Evolutionary conservation across 2,113 vertebrate genomes (phyloP).

Genomic region (Ciconia stormi): DNA sequence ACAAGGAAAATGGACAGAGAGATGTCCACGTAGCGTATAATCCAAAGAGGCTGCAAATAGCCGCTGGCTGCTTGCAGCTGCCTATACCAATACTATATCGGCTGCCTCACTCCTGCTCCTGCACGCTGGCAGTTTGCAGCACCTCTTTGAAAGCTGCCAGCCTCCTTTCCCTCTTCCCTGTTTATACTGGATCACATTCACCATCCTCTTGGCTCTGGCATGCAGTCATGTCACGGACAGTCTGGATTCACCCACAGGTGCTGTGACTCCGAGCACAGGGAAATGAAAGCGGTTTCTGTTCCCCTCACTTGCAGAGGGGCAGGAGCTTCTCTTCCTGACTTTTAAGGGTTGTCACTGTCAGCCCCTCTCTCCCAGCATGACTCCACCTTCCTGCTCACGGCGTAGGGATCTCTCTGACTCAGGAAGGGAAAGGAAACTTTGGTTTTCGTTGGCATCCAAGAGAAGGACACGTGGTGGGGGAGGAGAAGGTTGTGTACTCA

Average conservation of each 20-base stretch:
- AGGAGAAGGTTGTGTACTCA: not conserved
- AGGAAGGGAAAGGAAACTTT: not conserved
- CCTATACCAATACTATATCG: not conserved
- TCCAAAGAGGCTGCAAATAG: not conserved
- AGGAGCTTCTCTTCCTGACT: not conserved
- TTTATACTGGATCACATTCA: conserved; percentile 23
- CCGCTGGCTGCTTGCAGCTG: not conserved
- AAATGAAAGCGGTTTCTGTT: conserved; percentile 23
- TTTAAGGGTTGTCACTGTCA: not conserved
- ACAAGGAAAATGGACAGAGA: not conserved
- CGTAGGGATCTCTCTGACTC: not conserved
- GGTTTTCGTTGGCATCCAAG: not conserved
- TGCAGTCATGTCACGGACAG: not conserved
- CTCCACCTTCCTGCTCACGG: not conserved
- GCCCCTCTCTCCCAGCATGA: not conserved
- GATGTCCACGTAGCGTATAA: not conserved
- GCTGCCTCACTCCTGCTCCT: not conserved
- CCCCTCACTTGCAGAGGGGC: not conserved
- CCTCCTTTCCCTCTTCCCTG: not conserved
- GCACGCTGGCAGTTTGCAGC: not conserved
- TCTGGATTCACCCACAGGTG: conserved; percentile 6
- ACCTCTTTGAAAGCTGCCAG: not conserved
- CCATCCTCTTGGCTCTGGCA: not conserved
- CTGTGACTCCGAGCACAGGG: not conserved
- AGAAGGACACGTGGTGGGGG: not conserved